These are phyloP conservation scores for Cecidostiba fungosa DNA, from an alignment of 2,888 invertebrate genomes.

Conservation along the genomic window DNA sequence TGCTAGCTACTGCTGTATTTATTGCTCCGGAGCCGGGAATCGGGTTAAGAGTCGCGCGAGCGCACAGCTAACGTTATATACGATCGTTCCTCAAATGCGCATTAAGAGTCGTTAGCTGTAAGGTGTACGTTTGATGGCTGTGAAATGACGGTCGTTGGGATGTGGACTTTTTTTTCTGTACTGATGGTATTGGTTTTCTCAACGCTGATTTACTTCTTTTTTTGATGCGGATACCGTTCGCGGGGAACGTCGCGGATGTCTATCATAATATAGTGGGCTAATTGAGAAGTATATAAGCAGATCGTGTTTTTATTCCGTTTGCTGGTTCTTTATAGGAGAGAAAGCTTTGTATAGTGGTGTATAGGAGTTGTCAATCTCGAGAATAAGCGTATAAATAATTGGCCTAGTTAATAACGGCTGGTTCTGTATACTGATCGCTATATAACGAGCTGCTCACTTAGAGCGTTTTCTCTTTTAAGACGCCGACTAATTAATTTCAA, in stretches of 20 bases:
- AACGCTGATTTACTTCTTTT: too few species aligned
- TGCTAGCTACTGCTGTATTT: background rate
- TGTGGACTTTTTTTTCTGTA: background rate
- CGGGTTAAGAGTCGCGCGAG: background rate
- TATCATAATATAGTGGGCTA: background rate
- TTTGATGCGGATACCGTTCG: background rate
- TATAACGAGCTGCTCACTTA: background rate
- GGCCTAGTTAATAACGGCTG: background rate
- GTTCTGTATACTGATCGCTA: background rate
- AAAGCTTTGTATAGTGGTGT: background rate
- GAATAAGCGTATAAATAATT: background rate
- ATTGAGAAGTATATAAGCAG: background rate
- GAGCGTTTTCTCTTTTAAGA: background rate
- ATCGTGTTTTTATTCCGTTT: background rate
- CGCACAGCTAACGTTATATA: background rate
- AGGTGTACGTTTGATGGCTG: background rate
- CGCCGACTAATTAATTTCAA: background rate
- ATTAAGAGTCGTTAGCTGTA: background rate
- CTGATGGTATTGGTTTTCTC: conserved; percentile 2
- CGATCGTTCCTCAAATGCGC: background rate
- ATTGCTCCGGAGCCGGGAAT: background rate
- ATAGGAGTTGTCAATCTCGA: background rate
- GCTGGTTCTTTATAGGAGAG: background rate
- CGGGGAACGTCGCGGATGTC: background rate
- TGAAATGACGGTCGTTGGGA: background rate